Conservation (phyloP, 1,140 invertebrate species). For the Drosophila kepulauana region DNA sequence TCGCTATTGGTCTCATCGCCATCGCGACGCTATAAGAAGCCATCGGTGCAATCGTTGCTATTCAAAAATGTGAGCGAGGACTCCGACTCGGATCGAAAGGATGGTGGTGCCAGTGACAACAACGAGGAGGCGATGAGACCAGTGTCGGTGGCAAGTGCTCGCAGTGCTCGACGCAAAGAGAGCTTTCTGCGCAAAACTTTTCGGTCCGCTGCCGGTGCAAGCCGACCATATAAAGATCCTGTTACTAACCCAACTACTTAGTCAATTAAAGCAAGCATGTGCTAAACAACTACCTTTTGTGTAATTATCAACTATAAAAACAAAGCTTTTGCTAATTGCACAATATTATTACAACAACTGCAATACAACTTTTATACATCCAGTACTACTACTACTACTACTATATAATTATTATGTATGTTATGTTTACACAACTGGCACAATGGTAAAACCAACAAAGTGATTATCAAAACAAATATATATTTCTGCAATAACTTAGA, state of each 20-base stretch:
- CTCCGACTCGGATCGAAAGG: conserved; percentile 11
- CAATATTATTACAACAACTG: conserved; percentile 2
- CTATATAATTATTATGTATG: not conserved
- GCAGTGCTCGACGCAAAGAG: conserved; percentile 68
- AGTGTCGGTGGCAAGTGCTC: not conserved
- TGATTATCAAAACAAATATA: not conserved
- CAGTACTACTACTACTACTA: not conserved
- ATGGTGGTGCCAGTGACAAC: conserved; percentile 22
- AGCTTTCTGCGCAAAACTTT: conserved; percentile 84
- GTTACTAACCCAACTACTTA: conserved; percentile 69
- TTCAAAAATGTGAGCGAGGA: conserved; percentile 34
- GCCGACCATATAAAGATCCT: conserved; percentile 56
- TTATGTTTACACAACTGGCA: conserved; percentile 6
- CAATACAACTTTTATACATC: not conserved
- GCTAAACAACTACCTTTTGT: conserved; percentile 18
- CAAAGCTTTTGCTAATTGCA: conserved; percentile 30
- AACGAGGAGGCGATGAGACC: not conserved
- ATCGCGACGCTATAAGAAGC: conserved; percentile 63
- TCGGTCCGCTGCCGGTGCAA: conserved; percentile 69
- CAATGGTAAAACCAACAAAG: conserved; percentile 2
- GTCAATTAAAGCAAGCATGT: conserved; percentile 43
- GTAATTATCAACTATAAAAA: conserved; percentile 13
- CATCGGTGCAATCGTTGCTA: conserved; percentile 48
- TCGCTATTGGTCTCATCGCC: conserved; percentile 58
- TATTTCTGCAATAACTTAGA: not conserved